Conservation (phyloP, 2,113 vertebrate species). For the Sturnira hondurensis region DNA sequence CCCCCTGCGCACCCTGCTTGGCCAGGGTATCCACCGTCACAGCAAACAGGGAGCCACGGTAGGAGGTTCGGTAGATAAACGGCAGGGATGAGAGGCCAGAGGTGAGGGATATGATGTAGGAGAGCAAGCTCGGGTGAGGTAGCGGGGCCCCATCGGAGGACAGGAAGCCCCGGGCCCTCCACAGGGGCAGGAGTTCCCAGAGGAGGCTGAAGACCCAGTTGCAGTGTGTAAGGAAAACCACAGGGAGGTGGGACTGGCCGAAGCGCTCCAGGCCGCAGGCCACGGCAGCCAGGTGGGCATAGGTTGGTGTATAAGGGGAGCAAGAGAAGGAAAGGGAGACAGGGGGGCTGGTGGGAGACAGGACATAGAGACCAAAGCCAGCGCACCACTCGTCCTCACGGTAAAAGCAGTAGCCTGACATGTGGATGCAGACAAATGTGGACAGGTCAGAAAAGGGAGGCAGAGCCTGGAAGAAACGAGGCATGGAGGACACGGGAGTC, state of each 20-base stretch:
- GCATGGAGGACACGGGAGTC: background rate
- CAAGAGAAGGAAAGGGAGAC: conserved; percentile 73
- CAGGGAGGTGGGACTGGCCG: conserved; percentile 36
- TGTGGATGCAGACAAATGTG: conserved; percentile 66
- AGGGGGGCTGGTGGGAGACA: conserved; percentile 63
- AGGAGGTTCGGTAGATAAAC: conserved; percentile 68
- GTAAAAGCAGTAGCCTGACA: conserved; percentile 65
- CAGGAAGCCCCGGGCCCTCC: conserved; percentile 65
- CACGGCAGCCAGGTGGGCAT: conserved; percentile 62
- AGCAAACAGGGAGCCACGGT: conserved; percentile 70
- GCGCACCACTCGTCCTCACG: conserved; percentile 63
- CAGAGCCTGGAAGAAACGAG: conserved; percentile 65
- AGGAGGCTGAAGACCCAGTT: conserved; percentile 70
- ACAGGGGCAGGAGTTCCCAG: conserved; percentile 70
- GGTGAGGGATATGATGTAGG: conserved; percentile 63
- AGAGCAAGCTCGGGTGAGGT: conserved; percentile 69
- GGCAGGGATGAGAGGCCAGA: conserved; percentile 56
- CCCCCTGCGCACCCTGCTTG: conserved; percentile 64
- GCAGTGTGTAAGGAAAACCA: conserved; percentile 72
- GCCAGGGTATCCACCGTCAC: conserved; percentile 67
- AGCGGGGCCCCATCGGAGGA: conserved; percentile 53
- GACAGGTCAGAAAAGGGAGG: conserved; percentile 66
- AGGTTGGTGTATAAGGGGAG: conserved; percentile 53
- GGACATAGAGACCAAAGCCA: conserved; percentile 68
- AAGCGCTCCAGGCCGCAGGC: conserved; percentile 69